Conservation (phyloP, 2,797 vertebrate species). For the Lutjanus campechanus region DNA sequence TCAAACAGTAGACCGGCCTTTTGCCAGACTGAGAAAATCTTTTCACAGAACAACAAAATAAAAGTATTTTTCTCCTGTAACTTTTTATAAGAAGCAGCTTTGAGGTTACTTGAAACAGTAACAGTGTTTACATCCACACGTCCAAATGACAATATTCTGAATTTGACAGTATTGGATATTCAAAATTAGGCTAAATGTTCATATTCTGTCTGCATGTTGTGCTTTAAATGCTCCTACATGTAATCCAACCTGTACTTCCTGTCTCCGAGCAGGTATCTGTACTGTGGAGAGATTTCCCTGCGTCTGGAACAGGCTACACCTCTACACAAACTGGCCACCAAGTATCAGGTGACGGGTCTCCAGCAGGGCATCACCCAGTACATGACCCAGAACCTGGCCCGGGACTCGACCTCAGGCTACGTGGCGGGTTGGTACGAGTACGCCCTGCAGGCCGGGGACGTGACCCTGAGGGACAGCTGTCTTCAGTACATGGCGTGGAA, state of each 20-base stretch:
- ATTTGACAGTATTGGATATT: no score
- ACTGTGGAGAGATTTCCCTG: conserved; percentile 91
- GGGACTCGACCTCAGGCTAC: conserved; percentile 88
- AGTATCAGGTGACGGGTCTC: conserved; percentile 89
- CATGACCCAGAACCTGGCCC: conserved; percentile 91
- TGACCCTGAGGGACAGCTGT: conserved; percentile 89
- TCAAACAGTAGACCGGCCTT: not conserved
- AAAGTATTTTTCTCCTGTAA: not conserved
- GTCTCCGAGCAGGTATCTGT: conserved; percentile 89
- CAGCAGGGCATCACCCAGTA: conserved; percentile 91
- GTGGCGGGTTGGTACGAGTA: conserved; percentile 97
- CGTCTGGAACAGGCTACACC: conserved; percentile 91
- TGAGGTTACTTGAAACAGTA: not conserved
- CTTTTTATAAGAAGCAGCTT: not conserved
- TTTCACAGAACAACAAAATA: not conserved
- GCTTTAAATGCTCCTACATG: not conserved
- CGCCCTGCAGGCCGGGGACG: conserved; percentile 85
- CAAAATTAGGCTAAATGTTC: not conserved
- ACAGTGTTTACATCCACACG: not conserved
- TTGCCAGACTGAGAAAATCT: not conserved
- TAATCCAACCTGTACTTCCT: not conserved
- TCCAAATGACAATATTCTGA: no score
- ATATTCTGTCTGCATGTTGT: not conserved
- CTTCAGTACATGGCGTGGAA: conserved; percentile 96
- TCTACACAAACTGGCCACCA: conserved; percentile 92